phyloP scores from a whole-genome alignment of 1,140 invertebrate species.

The Drosophila murphyi region DNA sequence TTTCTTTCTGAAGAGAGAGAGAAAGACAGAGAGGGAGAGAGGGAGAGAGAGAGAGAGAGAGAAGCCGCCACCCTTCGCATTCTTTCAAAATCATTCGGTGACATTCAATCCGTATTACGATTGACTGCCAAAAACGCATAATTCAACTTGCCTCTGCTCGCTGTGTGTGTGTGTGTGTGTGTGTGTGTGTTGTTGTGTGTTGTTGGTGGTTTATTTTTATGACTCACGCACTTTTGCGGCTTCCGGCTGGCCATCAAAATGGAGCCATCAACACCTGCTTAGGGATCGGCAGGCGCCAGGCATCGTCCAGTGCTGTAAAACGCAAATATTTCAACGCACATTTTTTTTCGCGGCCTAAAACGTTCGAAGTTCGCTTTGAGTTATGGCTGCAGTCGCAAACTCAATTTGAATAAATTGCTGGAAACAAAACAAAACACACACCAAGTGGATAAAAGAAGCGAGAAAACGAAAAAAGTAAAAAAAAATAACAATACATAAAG shows the following conservation, averaged over 20 bases:
- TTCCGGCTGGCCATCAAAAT: conserved; percentile 79
- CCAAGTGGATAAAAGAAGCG: conserved; percentile 37
- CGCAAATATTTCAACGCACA: conserved; percentile 34
- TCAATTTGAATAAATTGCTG: conserved; percentile 82
- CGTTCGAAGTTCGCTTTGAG: conserved; percentile 64
- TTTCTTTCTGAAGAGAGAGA: not conserved
- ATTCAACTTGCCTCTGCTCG: conserved; percentile 63
- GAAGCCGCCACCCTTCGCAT: not conserved
- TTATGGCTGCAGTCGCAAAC: conserved; percentile 80
- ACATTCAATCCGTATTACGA: conserved; percentile 43
- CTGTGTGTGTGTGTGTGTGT: conserved; percentile 34
- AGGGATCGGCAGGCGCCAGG: not conserved
- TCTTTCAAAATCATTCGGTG: not conserved
- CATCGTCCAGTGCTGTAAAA: conserved; percentile 35
- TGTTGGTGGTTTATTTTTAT: conserved; percentile 70
- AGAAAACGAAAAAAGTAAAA: conserved; percentile 1
- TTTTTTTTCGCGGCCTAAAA: conserved; percentile 30
- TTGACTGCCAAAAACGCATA: conserved; percentile 79
- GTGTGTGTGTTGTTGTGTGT: conserved; percentile 19
- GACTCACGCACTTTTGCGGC: conserved; percentile 81
- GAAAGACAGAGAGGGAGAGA: too few relatives aligned
- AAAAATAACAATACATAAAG: conserved; percentile 12
- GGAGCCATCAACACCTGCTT: conserved; percentile 80
- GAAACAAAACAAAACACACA: conserved; percentile 64
- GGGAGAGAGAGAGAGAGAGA: too few relatives aligned